Evolutionary conservation across 2,888 invertebrate species (phyloP), one percentile per base, ranked within the genome.

Genomic region (Dryobota labecula): DNA sequence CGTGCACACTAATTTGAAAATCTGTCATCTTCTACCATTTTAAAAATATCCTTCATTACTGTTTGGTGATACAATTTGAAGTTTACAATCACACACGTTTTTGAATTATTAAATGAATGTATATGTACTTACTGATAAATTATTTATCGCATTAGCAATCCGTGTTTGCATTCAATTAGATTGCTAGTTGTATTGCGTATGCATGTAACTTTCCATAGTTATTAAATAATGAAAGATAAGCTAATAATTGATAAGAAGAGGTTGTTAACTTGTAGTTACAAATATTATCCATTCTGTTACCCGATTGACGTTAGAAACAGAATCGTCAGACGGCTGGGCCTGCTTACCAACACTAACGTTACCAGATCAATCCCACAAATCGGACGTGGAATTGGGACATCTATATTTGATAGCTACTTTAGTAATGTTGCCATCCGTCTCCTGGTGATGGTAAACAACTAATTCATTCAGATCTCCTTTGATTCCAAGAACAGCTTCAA

Each of bases 1-100:
- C 87, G 82, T 91, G 87, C 89, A 90, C 91, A 90, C 91, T 90
- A 89, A 92, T 94, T 93, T 86, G 85, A 89, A 78, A 78, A 69
- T 61, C 76, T n/a, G 24, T 27, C 43, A 43, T 58, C 54, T 43
- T 45, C 43, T 62, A 78, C 78, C 62, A 78, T 56, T 84, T 69
- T 66, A 86, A 85, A 88, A 89, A 86, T 85, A 88, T 87, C 84
- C 79, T 88, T 67, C 54, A 49, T 66, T 54, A 68, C 56, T 74
- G 61, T 83, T 83, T 78, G 78, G 61, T 70, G 27, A 56, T 74
- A 72, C 30, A 66, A 77, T 84, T 73, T 80, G 24, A 69, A 24
- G 38, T 49, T 51, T 7, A 71, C 41, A 58, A 53, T 53, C 27
- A n/a, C 47, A 47, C 36, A 70, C 67, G 61, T 64, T 70, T 58